A percentile compares a stretch with the other conserved stretches of the same genome.
These are phyloP conservation scores for Microcebus tavaratra DNA, from an alignment of 2,113 vertebrate species.

Conservation along the genomic window DNA sequence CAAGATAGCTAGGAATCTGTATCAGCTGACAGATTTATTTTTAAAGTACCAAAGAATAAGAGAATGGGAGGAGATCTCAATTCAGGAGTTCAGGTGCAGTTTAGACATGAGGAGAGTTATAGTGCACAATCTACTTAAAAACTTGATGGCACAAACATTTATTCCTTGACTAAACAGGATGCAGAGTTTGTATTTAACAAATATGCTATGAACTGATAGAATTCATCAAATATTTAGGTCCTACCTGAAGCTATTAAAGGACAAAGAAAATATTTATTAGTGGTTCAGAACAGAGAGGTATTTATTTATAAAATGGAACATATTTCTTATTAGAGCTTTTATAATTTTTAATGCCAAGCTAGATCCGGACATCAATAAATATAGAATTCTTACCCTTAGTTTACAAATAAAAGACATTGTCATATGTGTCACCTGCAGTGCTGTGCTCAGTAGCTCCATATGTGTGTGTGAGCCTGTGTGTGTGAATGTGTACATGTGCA, in stretches of 20 bases:
- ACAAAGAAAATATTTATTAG: background rate
- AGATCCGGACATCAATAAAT: background rate
- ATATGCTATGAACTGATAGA: background rate
- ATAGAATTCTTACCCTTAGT: background rate
- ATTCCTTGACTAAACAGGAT: background rate
- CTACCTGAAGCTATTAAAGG: background rate
- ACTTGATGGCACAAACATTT: background rate
- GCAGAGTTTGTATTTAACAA: background rate
- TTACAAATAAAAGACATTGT: background rate
- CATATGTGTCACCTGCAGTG: background rate
- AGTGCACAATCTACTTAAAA: background rate
- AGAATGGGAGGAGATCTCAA: background rate
- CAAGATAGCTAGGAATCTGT: background rate
- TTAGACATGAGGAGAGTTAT: background rate
- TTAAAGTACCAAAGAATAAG: background rate
- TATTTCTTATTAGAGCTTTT: background rate
- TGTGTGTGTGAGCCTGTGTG: background rate
- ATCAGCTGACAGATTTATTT: background rate
- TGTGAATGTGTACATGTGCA: background rate
- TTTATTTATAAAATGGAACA: background rate
- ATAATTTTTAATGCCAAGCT: background rate
- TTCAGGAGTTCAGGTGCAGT: background rate
- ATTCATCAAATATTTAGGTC: background rate
- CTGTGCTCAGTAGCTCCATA: fast-evolving
- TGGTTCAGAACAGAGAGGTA: background rate